Evolutionary conservation across 2,113 vertebrate genomes (phyloP), one percentile per base, ranked within the genome.

Genomic region (Vimba vimba): DNA sequence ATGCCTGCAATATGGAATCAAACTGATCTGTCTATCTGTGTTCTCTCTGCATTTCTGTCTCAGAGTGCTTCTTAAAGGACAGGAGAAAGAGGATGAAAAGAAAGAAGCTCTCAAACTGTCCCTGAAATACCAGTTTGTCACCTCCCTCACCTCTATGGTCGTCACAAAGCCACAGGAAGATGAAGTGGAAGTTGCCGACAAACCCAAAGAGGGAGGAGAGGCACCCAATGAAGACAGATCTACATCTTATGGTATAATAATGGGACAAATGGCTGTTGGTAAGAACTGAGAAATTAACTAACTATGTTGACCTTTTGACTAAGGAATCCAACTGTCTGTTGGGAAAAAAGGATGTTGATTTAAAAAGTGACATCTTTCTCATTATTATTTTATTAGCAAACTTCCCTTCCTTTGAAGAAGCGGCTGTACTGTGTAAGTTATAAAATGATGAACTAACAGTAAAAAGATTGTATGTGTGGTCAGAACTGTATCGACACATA

Each of bases 141-240:
- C 97, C 0, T 95, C 97, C 0, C 92, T 97, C 87, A 99, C 98
- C 47, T 99, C 98, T 81, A 99, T 99, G 97, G 96, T 99, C 87
- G 97, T 99, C 87, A 99, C 97, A 77, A 99, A 98, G 87, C 98
- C 98, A 6, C 94, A 94, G 17, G 85, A 92, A 15, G 92, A 91
- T 82, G 30, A 66, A 57, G 69, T 90, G 76, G 96, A 92, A 43
- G 93, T 99, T 33, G 96, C 97, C 0, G 89, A 98, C 91, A 99
- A 99, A 88, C 96, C 96, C 7, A 93, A 89, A 82, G 97, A 98
- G 93, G 96, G 95, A 89, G 90, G 27, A 33, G 43, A 15, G 9
- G 4, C 4, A 2, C 0, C 0, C 84, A 50, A 4, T 4, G 47
- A 15, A 50, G 4, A 50, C 84, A 57, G 11, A 69, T 19, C 17